Evolutionary conservation across 2,888 invertebrate genomes (phyloP), one percentile per base, ranked within the genome.

Genomic region (Callinectes sapidus): DNA sequence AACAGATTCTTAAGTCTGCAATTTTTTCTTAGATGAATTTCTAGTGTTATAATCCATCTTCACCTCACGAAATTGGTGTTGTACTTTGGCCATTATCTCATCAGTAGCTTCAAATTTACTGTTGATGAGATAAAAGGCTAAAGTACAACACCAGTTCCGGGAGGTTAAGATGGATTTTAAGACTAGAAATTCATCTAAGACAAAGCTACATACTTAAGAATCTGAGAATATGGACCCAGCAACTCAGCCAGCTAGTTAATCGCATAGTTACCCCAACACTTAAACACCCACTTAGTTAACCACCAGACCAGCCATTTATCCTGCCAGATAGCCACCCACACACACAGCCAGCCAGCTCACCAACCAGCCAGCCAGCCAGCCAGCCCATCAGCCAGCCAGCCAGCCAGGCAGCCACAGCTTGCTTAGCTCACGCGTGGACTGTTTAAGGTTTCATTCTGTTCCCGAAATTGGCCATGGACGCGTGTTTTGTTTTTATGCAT

Each of bases 381-480:
- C 81, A 35, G 77, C 77, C 77, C 2, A n/a, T n/a, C 71, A 71
- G 81, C 81, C 81, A 81, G 32, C 81, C 81, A 35, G 81, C 32
- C 81, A 81, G 81, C 13, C 16, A 81, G 81, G 1, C 32, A 35
- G 81, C 81, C 81, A 14, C 81, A 35, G 32, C 81, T 10, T n/a
- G 32, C 81, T 32, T 81, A 2, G 35, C 35, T 35, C 32, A 35
- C 13, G 32, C 81, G 16, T 81, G 81, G 14, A 81, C 16, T 81
- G 81, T 81, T 35, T 81, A 32, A 35, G 28, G 81, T 81, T 32
- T 81, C 81, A 81, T 81, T 16, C 32, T n/a, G 28, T 71, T 81
- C 32, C 35, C 32, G 35, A 81, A 81, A 32, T 81, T 16, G 81
- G 81, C 81, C 32, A 81, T 35, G 81, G 81, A 32, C 1, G 32